Evolutionary conservation across 1,140 invertebrate species (phyloP), one percentile per base, ranked within the genome.

Genomic region (Phymastichus coffea): DNA sequence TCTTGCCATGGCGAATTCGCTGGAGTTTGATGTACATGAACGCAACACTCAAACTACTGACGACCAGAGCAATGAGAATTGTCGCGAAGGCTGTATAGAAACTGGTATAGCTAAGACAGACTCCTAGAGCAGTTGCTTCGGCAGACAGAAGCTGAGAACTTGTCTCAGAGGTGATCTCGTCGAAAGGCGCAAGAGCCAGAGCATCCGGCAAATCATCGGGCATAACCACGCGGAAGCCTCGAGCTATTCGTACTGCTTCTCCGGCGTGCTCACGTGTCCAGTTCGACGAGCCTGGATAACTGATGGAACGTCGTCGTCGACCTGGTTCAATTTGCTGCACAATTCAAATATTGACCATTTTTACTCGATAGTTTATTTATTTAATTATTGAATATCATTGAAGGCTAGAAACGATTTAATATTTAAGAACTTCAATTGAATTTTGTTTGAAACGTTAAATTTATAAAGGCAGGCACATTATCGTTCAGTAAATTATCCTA

Each of bases 151-250:
- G 51, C 19, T 0, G 52, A 61, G 2, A 9, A 1, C 4, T 0
- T n/a, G 49, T n/a, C 8, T 30, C 28, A 9, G 15, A 17, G 17
- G 9, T 10, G 17, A 20, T 17, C 35, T 73, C 69, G 15, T 70
- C 71, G 23, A 78, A 62, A 2, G 70, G 70, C 4, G 72, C 67
- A 6, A 78, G 38, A 0, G 69, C 49, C 22, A 74, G 61, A 4
- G 70, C 67, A 0, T 70, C 71, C 43, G 78, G 77, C 17, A 88
- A 69, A 64, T 88, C 86, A 61, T 88, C 85, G 10, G 85, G 83
- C 68, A 87, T 82, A n/a, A 88, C 83, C 1, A 88, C 85, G 61
- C 82, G 81, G 51, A 87, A 80, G 19, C 83, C 81, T 64, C 87
- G 86, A 19, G 80, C 81, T 54, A 88, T 81, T 25, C 81, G 82